Conservation (phyloP, 1,140 invertebrate genomes). For the Drosophila sechellia region DNA sequence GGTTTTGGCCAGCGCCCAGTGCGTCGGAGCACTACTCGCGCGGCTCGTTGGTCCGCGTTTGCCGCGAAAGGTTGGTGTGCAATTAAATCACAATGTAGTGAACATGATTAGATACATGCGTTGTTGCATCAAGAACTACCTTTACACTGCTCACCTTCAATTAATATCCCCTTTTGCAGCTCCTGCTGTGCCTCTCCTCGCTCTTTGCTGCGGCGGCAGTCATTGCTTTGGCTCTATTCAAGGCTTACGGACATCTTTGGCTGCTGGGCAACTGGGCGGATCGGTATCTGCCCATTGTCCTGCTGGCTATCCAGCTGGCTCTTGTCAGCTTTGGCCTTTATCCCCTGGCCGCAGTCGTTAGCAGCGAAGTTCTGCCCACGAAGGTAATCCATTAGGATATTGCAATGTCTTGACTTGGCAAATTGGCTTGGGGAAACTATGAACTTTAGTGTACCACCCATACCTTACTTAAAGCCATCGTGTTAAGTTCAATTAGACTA, state of each 20-base stretch:
- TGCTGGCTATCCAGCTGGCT: slow-evolving; percentile 53
- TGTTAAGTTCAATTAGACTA: no score
- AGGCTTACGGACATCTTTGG: slow-evolving; percentile 40
- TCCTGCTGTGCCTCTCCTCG: slow-evolving; percentile 65
- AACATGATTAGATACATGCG: no score
- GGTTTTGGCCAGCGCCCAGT: slow-evolving; percentile 49
- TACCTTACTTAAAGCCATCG: no score
- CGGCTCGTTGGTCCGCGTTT: slow-evolving; percentile 50
- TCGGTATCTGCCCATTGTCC: slow-evolving; percentile 54
- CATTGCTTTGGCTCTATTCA: slow-evolving; percentile 56
- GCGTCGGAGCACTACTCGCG: slow-evolving; percentile 52
- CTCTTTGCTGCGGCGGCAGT: slow-evolving; percentile 54
- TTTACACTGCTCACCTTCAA: background rate
- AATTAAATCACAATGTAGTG: background rate
- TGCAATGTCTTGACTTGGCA: background rate
- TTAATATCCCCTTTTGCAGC: slow-evolving; percentile 9
- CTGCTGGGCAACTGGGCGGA: slow-evolving; percentile 29
- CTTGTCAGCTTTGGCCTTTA: slow-evolving; percentile 72
- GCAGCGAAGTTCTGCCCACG: slow-evolving; percentile 66
- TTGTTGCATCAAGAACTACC: no score
- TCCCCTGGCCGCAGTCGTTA: slow-evolving; percentile 65
- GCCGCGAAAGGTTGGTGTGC: slow-evolving; percentile 56
- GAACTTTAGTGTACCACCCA: no score
- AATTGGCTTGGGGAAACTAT: no score
- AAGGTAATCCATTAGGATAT: slow-evolving; percentile 52